Evolutionary conservation across 1,140 invertebrate species (phyloP), one percentile per base, ranked within the genome.

Genomic region (Temnothorax nylanderi): DNA sequence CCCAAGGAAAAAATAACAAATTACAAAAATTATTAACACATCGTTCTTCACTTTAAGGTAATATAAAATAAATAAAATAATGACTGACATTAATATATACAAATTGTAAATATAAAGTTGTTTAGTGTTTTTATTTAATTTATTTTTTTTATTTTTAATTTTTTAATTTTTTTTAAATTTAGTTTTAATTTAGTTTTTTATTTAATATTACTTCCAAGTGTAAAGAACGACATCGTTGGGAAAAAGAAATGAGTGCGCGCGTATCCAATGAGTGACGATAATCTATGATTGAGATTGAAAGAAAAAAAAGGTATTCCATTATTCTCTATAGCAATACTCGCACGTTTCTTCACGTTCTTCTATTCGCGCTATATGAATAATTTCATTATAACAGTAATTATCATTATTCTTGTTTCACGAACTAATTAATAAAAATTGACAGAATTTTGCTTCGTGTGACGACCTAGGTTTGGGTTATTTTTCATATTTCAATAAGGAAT

Each of bases 291-390:
- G 92, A 93, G 91, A 90, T 89, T 86, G 80, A 89, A 74, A 92
- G 51, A 26, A 95, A 95, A 94, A 89, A 92, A 95, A 95, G 95
- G 95, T 95, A 95, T 95, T 94, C 92, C 93, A 94, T 94, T 94
- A 92, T 81, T 88, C 93, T 95, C 93, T 94, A 94, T 95, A 94
- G 90, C 92, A 93, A 94, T 91, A 94, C 91, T 94, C 93, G 91
- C 92, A 93, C 90, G 93, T 69, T 84, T 82, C 67, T 93, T 94
- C 90, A 89, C 91, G 89, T 86, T 88, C 89, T 92, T 94, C 89
- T 92, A 92, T 75, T 60, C 80, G 69, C 44, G 69, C 32, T 62
- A 16, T 72, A 44, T 69, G 26, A 10, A 60, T 18, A 18, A 6
- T 60, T 72, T 74, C 1, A 41, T 81, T 69, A 13, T 58, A 34